phyloP scores from a whole-genome alignment of 2,888 invertebrate genomes.

The Litoditis marina region DNA sequence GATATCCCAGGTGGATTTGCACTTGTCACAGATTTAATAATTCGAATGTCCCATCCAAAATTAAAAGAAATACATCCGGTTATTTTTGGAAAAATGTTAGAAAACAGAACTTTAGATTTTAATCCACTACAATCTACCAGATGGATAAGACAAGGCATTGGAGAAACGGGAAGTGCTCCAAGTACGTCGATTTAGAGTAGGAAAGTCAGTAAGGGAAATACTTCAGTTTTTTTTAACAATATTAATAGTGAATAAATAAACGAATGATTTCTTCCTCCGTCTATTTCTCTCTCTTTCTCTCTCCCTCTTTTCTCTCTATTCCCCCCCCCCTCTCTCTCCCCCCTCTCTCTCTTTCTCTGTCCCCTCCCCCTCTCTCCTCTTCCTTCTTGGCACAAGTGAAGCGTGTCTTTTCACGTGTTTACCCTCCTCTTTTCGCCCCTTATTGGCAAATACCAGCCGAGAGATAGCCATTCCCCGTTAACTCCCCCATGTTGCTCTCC shows the following conservation, averaged over 20 bases:
- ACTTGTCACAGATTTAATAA: too few species aligned
- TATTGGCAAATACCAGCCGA: slow-evolving; percentile 9
- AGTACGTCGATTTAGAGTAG: not conserved
- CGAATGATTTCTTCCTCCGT: slow-evolving; percentile 13
- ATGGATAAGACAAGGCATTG: too few species aligned
- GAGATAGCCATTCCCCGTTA: slow-evolving; percentile 1
- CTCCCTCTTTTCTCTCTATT: slow-evolving; percentile 5
- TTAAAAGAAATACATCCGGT: too few species aligned
- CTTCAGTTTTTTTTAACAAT: too few species aligned
- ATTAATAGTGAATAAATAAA: too few species aligned
- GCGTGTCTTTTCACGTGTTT: slow-evolving; percentile 10
- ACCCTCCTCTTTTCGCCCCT: slow-evolving; percentile 9
- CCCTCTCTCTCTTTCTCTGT: slow-evolving; percentile 1
- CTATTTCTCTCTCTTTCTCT: slow-evolving; percentile 17
- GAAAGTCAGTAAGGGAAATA: not conserved
- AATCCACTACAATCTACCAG: too few species aligned
- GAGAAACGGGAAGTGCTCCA: too few species aligned
- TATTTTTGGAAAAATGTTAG: too few species aligned
- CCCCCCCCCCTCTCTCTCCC: not conserved
- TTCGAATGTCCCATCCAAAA: too few species aligned
- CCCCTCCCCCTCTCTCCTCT: slow-evolving; percentile 6
- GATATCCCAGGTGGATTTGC: too few species aligned
- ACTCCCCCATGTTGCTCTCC: slow-evolving; percentile 1
- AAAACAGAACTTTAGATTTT: too few species aligned
- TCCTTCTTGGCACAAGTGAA: too few species aligned